phyloP scores from a whole-genome alignment of 2,113 vertebrate genomes.

The Baryphthengus martii region DNA sequence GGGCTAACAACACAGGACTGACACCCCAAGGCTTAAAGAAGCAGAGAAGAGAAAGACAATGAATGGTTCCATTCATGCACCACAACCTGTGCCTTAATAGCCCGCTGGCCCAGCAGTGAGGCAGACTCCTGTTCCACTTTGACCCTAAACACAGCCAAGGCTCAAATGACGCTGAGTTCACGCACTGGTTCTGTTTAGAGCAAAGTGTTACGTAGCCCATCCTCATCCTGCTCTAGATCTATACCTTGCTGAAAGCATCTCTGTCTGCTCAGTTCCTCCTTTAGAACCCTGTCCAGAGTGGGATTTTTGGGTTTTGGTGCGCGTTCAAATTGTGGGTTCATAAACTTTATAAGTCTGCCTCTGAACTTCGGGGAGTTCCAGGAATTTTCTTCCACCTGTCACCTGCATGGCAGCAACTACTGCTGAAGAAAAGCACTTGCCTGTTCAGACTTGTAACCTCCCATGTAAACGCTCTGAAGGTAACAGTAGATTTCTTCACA shows the following conservation, averaged over 20 bases:
- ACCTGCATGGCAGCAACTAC: neutral
- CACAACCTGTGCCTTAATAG: neutral
- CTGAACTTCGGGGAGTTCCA: neutral
- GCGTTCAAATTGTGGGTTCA: neutral
- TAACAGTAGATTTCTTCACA: neutral
- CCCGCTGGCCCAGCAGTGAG: neutral
- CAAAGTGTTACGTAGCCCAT: neutral
- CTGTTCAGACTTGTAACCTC: conserved; percentile 7
- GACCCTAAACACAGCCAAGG: neutral
- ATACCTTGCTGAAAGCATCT: neutral
- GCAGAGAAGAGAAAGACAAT: neutral
- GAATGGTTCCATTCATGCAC: neutral
- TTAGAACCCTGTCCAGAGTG: neutral
- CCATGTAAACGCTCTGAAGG: neutral
- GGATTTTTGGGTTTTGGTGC: neutral
- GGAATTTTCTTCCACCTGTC: neutral
- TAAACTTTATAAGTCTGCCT: neutral
- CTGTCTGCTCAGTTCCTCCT: neutral
- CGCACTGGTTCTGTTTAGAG: neutral
- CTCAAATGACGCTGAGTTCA: fast-evolving
- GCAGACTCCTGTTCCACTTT: neutral
- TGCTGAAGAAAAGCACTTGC: neutral
- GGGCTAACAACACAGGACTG: neutral
- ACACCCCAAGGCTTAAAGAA: neutral
- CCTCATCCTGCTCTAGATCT: neutral